These are phyloP conservation scores for Sinhomidia bicolor DNA, from an alignment of 2,888 invertebrate genomes.

Conservation along the genomic window DNA sequence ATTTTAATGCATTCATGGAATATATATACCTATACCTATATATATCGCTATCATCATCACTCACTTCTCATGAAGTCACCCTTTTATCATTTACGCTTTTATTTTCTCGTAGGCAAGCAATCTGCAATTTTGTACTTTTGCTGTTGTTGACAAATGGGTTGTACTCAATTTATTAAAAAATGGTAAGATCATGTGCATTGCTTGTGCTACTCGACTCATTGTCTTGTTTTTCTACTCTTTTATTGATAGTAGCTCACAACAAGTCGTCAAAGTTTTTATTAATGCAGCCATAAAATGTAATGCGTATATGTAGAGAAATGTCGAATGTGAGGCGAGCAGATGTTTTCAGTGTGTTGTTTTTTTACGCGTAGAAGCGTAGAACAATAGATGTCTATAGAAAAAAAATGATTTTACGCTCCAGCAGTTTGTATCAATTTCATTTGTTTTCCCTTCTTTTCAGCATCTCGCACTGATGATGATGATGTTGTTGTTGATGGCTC, in stretches of 20 bases:
- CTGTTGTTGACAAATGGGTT: conserved; percentile 71
- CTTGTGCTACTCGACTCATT: no score
- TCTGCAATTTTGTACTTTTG: conserved; percentile 68
- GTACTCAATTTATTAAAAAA: conserved; percentile 42
- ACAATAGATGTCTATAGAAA: no score
- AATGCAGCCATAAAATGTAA: not conserved
- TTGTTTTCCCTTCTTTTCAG: no score
- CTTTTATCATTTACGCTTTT: not conserved
- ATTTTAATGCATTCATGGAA: not conserved
- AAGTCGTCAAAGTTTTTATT: not conserved
- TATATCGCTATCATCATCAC: no score
- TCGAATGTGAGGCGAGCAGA: no score
- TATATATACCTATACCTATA: not conserved
- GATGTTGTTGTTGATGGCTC: no score
- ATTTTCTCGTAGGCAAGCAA: not conserved
- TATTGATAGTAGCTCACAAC: not conserved
- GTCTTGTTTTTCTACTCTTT: not conserved
- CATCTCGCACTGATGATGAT: no score
- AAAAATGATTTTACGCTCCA: no score
- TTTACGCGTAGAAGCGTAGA: no score
- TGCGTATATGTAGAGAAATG: no score
- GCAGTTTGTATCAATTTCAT: no score
- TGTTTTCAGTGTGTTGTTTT: not conserved
- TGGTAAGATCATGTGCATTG: conserved; percentile 35
- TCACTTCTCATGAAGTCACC: not conserved